Evolutionary conservation across 2,113 vertebrate species (phyloP).

Genomic region (Cephalopterus ornatus): DNA sequence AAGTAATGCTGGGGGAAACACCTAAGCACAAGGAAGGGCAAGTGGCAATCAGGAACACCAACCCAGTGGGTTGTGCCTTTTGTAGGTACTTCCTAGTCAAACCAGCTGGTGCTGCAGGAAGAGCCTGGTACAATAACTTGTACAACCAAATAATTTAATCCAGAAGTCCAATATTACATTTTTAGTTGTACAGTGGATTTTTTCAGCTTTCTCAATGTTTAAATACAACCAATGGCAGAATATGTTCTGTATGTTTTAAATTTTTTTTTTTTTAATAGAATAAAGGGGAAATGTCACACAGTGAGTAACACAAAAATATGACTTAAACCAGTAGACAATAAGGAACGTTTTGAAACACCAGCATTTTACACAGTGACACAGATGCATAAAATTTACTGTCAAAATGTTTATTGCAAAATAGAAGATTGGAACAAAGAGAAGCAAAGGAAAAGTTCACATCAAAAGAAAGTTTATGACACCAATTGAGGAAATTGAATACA

Average conservation of each 20-base stretch:
- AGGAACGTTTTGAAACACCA: background rate
- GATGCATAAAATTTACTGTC: constrained; percentile 78
- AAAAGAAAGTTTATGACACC: constrained; percentile 75
- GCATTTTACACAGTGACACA: constrained; percentile 71
- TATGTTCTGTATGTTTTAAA: background rate
- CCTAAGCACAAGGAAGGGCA: background rate
- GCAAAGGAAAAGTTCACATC: constrained; percentile 76
- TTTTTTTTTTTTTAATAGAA: background rate
- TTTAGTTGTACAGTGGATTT: background rate
- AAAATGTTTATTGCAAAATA: constrained; percentile 88
- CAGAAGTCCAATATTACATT: background rate
- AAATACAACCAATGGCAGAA: background rate
- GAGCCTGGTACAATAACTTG: background rate
- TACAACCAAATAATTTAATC: background rate
- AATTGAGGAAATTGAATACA: constrained; percentile 69
- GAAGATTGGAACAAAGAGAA: constrained; percentile 78
- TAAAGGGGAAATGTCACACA: background rate
- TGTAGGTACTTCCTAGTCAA: background rate
- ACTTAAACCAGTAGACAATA: background rate
- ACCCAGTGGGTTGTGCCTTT: background rate
- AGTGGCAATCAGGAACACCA: accelerated
- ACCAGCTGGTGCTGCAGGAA: background rate
- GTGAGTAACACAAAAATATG: background rate
- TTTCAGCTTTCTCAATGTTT: background rate
- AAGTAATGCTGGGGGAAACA: background rate